Percentiles rank a stretch among this genome's conserved stretches.
Evolutionary conservation across 2,113 vertebrate genomes (phyloP).

Genomic region (Zapus hudsonius): DNA sequence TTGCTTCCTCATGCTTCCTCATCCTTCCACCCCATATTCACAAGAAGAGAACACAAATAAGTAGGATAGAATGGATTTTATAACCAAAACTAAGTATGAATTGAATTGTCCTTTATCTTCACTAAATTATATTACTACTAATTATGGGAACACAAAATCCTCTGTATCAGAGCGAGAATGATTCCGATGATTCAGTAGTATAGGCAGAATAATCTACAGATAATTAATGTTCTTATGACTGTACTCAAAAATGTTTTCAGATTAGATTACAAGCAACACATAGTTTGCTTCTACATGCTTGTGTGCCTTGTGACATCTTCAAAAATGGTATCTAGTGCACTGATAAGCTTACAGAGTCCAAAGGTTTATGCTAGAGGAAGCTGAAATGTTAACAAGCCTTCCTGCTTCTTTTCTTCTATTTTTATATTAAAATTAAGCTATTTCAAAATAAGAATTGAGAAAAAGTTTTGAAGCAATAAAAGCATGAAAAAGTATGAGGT

Average conservation of each 20-base stretch:
- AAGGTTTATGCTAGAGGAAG: slow-evolving; percentile 39
- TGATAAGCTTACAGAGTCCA: slow-evolving; percentile 24
- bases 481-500: not conserved
- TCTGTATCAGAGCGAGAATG: slow-evolving; percentile 25
- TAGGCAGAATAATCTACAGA: not conserved
- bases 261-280: slow-evolving; percentile 50
- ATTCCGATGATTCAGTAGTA: slow-evolving; percentile 51
- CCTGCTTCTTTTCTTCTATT: not conserved
- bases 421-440: slow-evolving; percentile 25
- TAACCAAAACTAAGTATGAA: slow-evolving; percentile 2
- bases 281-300: not conserved
- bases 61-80: not conserved
- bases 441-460: slow-evolving; percentile 5
- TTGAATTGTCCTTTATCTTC: slow-evolving; percentile 53
- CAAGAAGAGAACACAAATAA: slow-evolving; percentile 26
- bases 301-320: not conserved
- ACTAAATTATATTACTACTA: slow-evolving; percentile 37
- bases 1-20: not conserved
- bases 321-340: slow-evolving; percentile 9
- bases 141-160: slow-evolving; percentile 18
- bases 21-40: not conserved
- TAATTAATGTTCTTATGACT: slow-evolving; percentile 41
- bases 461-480: slow-evolving; percentile 27
- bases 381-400: slow-evolving; percentile 19
- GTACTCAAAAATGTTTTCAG: slow-evolving; percentile 29